Evolutionary conservation across 2,888 invertebrate genomes (phyloP).

Genomic region (Morpho achilles): DNA sequence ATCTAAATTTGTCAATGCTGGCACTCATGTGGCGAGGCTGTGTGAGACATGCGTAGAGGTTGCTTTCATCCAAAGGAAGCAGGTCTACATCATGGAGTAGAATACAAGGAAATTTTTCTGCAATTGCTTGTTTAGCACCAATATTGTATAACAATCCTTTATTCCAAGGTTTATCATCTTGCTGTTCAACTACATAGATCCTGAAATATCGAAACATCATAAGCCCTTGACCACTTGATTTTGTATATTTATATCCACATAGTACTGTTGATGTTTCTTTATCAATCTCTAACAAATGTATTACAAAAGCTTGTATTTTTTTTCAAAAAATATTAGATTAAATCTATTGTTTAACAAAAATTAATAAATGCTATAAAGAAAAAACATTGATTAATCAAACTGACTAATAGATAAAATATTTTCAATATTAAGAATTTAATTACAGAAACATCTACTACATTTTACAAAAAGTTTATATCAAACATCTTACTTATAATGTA

Average conservation of each 20-base stretch:
- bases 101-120: conserved; percentile 87
- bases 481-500: conserved; percentile 83
- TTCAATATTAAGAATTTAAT: neutral
- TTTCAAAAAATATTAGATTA: no score
- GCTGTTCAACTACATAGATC: conserved; percentile 91
- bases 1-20: conserved; percentile 86
- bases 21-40: conserved; percentile 93
- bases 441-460: neutral
- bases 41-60: conserved; percentile 89
- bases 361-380: no score
- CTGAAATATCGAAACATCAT: conserved; percentile 46
- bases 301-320: no score
- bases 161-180: conserved; percentile 88
- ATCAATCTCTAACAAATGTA: no score
- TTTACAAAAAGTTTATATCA: neutral
- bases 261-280: no score
- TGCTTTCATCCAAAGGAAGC: conserved; percentile 87
- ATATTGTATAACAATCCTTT: conserved; percentile 92
- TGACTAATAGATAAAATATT: neutral
- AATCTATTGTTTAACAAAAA: no score
- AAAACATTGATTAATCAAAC: neutral
- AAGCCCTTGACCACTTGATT: neutral
- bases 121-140: conserved; percentile 87
- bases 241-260: neutral
- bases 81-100: conserved; percentile 95